Base-by-base conservation (phyloP, 2,797 vertebrate genomes). In the Amniataba percoides region DNA sequence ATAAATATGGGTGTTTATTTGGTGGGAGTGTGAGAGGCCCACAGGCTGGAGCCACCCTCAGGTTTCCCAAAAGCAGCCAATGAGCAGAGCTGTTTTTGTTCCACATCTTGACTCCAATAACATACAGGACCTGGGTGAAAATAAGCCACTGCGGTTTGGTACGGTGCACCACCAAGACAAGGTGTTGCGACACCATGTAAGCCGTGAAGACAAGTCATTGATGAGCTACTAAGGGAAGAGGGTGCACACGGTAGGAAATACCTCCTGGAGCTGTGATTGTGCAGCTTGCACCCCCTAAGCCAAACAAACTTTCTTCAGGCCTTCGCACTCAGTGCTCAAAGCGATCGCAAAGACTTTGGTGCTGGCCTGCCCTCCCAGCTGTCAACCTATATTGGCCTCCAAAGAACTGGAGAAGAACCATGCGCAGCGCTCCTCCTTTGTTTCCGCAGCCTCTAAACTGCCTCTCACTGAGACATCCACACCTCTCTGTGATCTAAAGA, bases 371-470 rank as follows among this genome's bases (percentile, higher is more conserved):
- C 81, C 72, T 39, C 87, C 89, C 78, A 84, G 88, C 90, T 94
- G 94, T 94, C 92, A 83, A 58, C 68, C 81, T 80, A 53, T 80
- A 94, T 95, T 52, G 80, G 58, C 63, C 68, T 84, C 75, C 77
- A 68, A 59, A 71, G 69, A 72, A 75, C 76, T 64, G 70, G 89
- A 95, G 81, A 89, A 86, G 85, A 94, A 93, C 81, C 94, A 95
- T 84, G 81, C 81, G 2, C 84, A 72, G 19, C 43, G 80, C 86
- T 68, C 56, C 1, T 67, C 80, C 78, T 90, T 91, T 91, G 82
- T 92, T 92, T 90, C 78, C 73, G 76, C 65, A 51, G 34, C 27
- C 61, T 80, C 57, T 72, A 55, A 80, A 64, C 62, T 62, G 40
- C 80, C 76, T 84, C 81, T 75, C 77, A 71, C 65, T 65, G 74